These are phyloP conservation scores for Slavum lentiscoides DNA, from an alignment of 2,888 invertebrate genomes.

Conservation along the genomic window DNA sequence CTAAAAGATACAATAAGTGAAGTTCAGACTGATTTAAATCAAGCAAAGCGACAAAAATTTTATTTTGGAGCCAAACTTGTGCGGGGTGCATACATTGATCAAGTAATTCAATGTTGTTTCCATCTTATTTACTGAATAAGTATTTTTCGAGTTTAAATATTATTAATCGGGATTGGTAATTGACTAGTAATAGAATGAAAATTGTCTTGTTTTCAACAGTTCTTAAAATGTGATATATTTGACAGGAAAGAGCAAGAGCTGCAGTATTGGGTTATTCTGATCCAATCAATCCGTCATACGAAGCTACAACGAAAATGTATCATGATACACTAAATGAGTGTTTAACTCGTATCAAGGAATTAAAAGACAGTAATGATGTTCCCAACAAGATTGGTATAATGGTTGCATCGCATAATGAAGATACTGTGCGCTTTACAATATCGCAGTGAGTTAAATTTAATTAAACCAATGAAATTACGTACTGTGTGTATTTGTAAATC, in stretches of 20 bases:
- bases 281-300: conserved; percentile 87
- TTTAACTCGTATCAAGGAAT: conserved; percentile 74
- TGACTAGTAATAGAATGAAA: too few relatives aligned
- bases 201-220: too few relatives aligned
- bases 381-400: conserved; percentile 84
- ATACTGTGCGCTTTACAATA: conserved; percentile 94
- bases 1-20: conserved; percentile 85
- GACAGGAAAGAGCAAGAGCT: conserved; percentile 87
- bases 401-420: conserved; percentile 99
- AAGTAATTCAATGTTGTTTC: conserved; percentile 65
- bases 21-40: conserved; percentile 89
- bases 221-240: conserved; percentile 42
- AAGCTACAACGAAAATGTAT: conserved; percentile 93
- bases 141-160: too few relatives aligned
- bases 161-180: too few relatives aligned
- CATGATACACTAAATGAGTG: conserved; percentile 87
- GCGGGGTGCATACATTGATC: conserved; percentile 97
- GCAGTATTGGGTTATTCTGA: conserved; percentile 90
- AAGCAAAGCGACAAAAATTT: conserved; percentile 93
- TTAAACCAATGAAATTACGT: neutral
- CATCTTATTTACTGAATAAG: too few relatives aligned
- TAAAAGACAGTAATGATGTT: conserved; percentile 71
- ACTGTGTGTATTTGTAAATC: too few relatives aligned
- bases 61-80: conserved; percentile 98
- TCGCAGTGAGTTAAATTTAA: conserved; percentile 67